Evolutionary conservation across 1,140 invertebrate species (phyloP).

Genomic region (Magallana gigas): DNA sequence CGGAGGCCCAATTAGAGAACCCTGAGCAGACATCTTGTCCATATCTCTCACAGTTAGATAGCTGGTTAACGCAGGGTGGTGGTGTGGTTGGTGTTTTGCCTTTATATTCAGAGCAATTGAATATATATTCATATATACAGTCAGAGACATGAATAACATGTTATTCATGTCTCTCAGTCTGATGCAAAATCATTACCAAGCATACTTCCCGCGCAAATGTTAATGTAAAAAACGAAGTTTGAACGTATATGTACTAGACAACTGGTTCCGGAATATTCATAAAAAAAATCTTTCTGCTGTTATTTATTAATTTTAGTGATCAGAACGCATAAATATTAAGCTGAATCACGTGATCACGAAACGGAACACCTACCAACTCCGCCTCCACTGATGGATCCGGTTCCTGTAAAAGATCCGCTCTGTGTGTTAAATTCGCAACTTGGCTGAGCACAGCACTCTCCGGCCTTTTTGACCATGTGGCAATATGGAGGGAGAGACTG

Average conservation of each 20-base stretch:
- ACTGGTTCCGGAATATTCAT: too few relatives aligned
- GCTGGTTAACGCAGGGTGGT: slow-evolving; percentile 61
- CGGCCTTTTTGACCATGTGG: slow-evolving; percentile 58
- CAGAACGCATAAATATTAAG: too few relatives aligned
- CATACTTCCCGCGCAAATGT: background rate
- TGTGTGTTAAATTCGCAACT: slow-evolving; percentile 66
- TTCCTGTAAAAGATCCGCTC: slow-evolving; percentile 63
- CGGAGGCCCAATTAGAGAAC: slow-evolving; percentile 66
- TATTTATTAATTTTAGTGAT: too few relatives aligned
- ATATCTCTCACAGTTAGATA: slow-evolving; percentile 65
- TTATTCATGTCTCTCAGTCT: background rate
- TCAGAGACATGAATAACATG: too few relatives aligned
- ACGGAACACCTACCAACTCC: slow-evolving; percentile 57
- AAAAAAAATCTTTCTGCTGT: too few relatives aligned
- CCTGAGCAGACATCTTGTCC: slow-evolving; percentile 59
- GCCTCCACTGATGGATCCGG: slow-evolving; percentile 61
- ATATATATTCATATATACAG: too few relatives aligned
- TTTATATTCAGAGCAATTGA: slow-evolving; percentile 12
- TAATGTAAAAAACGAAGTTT: background rate
- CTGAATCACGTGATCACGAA: background rate
- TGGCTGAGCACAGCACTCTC: slow-evolving; percentile 64
- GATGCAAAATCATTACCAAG: background rate
- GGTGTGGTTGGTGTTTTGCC: slow-evolving; percentile 60
- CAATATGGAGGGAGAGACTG: slow-evolving; percentile 60
- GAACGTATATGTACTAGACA: too few relatives aligned